Evolutionary conservation across 2,888 invertebrate genomes (phyloP).

Genomic region (Asteroscopus sphinx): DNA sequence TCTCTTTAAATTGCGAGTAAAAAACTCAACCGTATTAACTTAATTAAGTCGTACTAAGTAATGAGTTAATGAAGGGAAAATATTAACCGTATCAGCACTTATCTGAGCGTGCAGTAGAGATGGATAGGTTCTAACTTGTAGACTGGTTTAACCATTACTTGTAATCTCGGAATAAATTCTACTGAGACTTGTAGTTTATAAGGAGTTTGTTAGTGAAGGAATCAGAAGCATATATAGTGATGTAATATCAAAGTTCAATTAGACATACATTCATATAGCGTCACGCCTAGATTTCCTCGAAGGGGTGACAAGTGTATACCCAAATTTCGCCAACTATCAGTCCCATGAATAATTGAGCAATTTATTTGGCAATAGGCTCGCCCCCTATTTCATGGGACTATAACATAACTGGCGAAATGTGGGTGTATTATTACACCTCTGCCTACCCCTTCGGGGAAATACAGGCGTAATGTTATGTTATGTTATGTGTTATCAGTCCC

Average conservation of each 20-base stretch:
- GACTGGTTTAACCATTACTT: conserved; percentile 45
- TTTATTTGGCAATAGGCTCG: too few relatives aligned
- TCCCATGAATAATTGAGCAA: too few relatives aligned
- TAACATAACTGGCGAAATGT: too few relatives aligned
- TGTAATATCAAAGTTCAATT: conserved; percentile 6
- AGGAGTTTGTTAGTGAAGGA: conserved; percentile 19
- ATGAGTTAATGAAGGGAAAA: conserved; percentile 60
- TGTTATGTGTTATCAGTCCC: too few relatives aligned
- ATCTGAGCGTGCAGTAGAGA: conserved; percentile 44
- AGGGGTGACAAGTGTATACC: too few relatives aligned
- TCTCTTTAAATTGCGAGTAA: conserved; percentile 24
- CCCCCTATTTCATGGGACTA: too few relatives aligned
- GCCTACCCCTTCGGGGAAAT: too few relatives aligned
- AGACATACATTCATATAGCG: too few relatives aligned
- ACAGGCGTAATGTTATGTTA: too few relatives aligned
- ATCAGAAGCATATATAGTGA: conserved; percentile 5
- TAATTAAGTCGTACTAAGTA: conserved; percentile 53
- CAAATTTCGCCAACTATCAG: too few relatives aligned
- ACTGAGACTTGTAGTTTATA: conserved; percentile 24
- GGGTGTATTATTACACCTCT: too few relatives aligned
- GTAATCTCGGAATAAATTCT: conserved; percentile 44
- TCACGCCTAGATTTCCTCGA: too few relatives aligned
- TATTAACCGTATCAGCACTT: conserved; percentile 54
- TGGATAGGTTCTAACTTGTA: conserved; percentile 44
- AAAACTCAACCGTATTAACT: conserved; percentile 32